Evolutionary conservation across 2,113 vertebrate genomes (phyloP), one percentile per base, ranked within the genome.

Genomic region (Dunckerocampus dactyliophorus): DNA sequence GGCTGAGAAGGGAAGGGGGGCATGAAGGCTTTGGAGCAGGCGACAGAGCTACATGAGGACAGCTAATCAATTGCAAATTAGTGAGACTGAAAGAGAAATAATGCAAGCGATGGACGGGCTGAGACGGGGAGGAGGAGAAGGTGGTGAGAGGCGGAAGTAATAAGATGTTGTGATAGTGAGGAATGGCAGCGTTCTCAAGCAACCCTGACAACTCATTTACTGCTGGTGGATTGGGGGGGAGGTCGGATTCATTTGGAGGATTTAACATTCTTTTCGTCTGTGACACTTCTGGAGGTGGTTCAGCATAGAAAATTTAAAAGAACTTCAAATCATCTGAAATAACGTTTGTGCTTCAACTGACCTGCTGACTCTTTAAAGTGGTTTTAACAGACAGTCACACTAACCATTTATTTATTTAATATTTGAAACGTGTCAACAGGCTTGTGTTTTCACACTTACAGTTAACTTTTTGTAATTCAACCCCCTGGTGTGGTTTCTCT

Each of bases 21-120:
- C 24, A 13, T 3, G 16, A 22, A 62, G 9, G 61, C 52, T 56
- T 67, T 47, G 54, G 78, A 64, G 69, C 74, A 71, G 55, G 75
- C 71, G 63, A 61, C 74, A 62, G 74, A 79, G 90, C 71, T 63
- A 63, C 68, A 46, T 72, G 81, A 82, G 89, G 94, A 95, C 94
- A 95, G 93, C 92, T 94, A 95, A 95, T 96, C 94, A 94, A 95
- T 95, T 88, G 92, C 87, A 88, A 88, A 87, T 88, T 82, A 88
- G 82, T 49, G 72, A 74, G 76, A 63, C 74, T 70, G 75, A 80
- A 75, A 80, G 71, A 81, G 74, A 76, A 84, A 79, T 86, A 81
- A 73, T 75, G 76, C 71, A 51, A 79, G 72, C 46, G 63, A 71
- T 47, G 76, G 75, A 79, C 49, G 34, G 69, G 52, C 39, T 52